Percentiles rank a stretch among this genome's conserved stretches.
These are phyloP conservation scores for Naja naja DNA, from an alignment of 2,113 vertebrate species.

Conservation along the genomic window DNA sequence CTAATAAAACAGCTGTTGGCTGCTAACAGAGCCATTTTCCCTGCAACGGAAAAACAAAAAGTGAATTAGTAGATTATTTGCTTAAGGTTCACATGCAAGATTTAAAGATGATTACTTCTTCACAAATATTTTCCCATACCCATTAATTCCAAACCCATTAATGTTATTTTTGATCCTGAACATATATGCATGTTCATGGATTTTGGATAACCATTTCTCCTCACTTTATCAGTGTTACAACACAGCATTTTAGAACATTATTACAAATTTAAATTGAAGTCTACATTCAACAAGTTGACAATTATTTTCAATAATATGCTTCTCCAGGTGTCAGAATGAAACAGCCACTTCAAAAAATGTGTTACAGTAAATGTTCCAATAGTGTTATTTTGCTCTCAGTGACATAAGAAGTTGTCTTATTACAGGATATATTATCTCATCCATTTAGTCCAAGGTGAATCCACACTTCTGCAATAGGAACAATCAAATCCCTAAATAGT, in stretches of 20 bases:
- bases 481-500: not conserved
- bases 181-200: not conserved
- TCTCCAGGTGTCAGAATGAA: not conserved
- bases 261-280: not conserved
- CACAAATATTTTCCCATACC: not conserved
- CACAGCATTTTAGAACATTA: not conserved
- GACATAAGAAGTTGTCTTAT: not conserved
- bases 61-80: not conserved
- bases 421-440: not conserved
- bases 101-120: not conserved
- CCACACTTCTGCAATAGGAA: not conserved
- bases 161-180: not conserved
- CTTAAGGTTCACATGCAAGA: not conserved
- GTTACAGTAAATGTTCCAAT: not conserved
- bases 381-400: not conserved
- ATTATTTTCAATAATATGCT: not conserved
- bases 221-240: not conserved
- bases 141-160: not conserved
- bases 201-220: not conserved
- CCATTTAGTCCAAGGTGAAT: not conserved
- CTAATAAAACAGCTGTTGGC: slow-evolving; percentile 94
- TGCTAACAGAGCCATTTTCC: slow-evolving; percentile 90
- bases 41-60: slow-evolving; percentile 58
- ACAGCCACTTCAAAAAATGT: not conserved
- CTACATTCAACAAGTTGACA: not conserved